Conservation (phyloP, 2,797 vertebrate genomes). For the Crenichthys baileyi region DNA sequence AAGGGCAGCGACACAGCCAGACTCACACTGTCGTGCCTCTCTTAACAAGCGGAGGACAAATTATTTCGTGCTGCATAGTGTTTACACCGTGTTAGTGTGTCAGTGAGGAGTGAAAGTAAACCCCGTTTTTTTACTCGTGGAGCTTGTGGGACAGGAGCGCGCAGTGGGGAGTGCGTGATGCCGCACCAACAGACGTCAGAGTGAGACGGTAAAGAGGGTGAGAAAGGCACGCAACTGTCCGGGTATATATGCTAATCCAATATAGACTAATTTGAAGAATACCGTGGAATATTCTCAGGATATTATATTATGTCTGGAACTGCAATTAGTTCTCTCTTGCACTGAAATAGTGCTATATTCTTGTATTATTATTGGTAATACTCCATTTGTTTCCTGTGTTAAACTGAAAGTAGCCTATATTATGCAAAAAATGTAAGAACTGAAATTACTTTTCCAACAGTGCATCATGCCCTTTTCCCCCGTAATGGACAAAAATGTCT, state of each 20-base stretch:
- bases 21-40: slow-evolving; percentile 61
- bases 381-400: too few species aligned
- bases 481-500: neutral
- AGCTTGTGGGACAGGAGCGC: slow-evolving; percentile 9
- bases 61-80: slow-evolving; percentile 25
- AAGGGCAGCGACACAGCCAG: slow-evolving; percentile 62
- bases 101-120: neutral
- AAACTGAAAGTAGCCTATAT: neutral
- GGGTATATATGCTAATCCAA: slow-evolving; percentile 37
- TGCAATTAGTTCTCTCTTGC: neutral
- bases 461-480: neutral
- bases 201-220: slow-evolving; percentile 63
- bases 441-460: neutral
- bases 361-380: neutral
- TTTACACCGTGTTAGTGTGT: neutral
- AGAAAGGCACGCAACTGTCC: slow-evolving; percentile 64
- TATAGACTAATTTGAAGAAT: slow-evolving; percentile 8
- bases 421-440: neutral
- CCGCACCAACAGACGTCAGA: slow-evolving; percentile 70
- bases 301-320: neutral
- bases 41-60: slow-evolving; percentile 55
- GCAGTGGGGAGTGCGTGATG: slow-evolving; percentile 68
- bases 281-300: neutral
- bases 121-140: neutral
- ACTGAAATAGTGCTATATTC: neutral